A percentile compares a stretch with the other conserved stretches of the same genome.
Evolutionary conservation across 2,888 invertebrate genomes (phyloP).

Genomic region (Phasia obesa): DNA sequence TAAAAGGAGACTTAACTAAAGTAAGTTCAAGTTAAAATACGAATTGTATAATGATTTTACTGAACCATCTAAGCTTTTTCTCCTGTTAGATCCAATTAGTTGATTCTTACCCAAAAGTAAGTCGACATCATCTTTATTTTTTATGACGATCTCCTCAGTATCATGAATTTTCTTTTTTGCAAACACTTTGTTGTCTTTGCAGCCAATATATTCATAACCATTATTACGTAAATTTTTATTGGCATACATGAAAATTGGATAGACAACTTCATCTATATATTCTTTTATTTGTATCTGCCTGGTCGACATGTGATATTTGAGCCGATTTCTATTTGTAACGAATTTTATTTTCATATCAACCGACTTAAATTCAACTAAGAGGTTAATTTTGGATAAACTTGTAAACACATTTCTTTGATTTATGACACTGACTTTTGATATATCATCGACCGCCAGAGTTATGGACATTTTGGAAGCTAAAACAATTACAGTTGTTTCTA

Average conservation of each 20-base stretch:
- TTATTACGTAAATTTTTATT: conserved; percentile 16
- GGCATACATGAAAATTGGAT: conserved; percentile 40
- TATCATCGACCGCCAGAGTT: neutral
- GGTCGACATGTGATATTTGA: neutral
- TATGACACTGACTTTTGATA: neutral
- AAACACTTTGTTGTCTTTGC: conserved; percentile 14
- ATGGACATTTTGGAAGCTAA: conserved; percentile 26
- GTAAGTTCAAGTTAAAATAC: too few species aligned
- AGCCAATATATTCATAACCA: conserved; percentile 28
- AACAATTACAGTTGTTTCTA: neutral
- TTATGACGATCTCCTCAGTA: conserved; percentile 17
- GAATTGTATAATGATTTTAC: too few species aligned
- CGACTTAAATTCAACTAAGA: conserved; percentile 22
- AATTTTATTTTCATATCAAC: conserved; percentile 33
- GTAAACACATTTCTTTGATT: neutral
- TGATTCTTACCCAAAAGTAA: neutral
- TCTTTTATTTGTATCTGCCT: conserved; percentile 4
- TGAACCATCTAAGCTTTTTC: too few species aligned
- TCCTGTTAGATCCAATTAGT: too few species aligned
- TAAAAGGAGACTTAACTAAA: too few species aligned
- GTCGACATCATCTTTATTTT: conserved; percentile 29
- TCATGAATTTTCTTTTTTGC: conserved; percentile 27
- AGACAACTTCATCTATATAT: conserved; percentile 5
- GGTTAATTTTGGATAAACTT: neutral
- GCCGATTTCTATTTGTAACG: neutral